Percentiles rank a stretch among this genome's conserved stretches.
phyloP scores from a whole-genome alignment of 2,113 vertebrate genomes.

The Bos javanicus region DNA sequence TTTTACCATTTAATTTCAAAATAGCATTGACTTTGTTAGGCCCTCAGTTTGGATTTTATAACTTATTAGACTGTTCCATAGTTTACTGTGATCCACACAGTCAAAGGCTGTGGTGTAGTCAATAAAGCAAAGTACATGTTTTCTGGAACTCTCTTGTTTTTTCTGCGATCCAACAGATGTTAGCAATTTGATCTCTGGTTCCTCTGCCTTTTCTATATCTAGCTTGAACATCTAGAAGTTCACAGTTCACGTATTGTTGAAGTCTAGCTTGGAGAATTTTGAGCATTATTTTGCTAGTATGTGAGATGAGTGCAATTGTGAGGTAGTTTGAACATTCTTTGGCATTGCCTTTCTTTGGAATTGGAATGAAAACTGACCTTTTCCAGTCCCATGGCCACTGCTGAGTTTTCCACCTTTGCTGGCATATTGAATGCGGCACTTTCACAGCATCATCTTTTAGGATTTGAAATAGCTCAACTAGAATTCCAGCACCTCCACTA shows the following conservation, averaged over 20 bases:
- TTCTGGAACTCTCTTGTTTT: neutral
- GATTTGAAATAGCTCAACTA: neutral
- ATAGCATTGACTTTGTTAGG: neutral
- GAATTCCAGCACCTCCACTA: neutral
- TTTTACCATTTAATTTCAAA: constrained; percentile 20
- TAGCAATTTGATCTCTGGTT: neutral
- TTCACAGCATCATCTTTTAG: neutral
- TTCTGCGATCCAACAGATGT: neutral
- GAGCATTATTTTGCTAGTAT: neutral
- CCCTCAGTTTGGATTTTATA: neutral
- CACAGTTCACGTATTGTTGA: neutral
- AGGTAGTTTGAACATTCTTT: neutral
- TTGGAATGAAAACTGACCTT: neutral
- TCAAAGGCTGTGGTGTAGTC: neutral
- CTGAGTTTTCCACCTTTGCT: neutral
- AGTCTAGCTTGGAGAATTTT: neutral
- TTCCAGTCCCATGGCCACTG: neutral
- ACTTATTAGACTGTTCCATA: neutral
- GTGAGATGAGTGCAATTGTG: neutral
- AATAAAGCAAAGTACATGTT: neutral
- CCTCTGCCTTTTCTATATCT: neutral
- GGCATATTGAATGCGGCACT: neutral
- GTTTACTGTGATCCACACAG: neutral
- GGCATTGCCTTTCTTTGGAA: neutral
- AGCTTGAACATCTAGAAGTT: neutral